phyloP scores from a whole-genome alignment of 2,888 invertebrate species.

The Eurois occulta region DNA sequence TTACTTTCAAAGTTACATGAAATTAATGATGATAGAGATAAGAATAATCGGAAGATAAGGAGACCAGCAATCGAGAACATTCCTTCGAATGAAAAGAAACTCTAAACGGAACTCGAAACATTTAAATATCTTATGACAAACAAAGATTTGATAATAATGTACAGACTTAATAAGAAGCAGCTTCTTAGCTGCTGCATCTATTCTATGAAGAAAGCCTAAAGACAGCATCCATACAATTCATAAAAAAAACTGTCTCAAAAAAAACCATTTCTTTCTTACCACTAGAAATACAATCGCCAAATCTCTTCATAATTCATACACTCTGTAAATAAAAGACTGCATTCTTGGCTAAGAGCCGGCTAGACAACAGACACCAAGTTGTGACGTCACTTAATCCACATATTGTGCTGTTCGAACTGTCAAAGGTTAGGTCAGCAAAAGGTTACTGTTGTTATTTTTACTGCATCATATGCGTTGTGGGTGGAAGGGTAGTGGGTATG shows the following conservation, averaged over 20 bases:
- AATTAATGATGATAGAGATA: neutral
- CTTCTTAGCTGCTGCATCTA: neutral
- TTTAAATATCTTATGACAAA: neutral
- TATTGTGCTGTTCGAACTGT: neutral
- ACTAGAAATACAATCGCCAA: constrained; percentile 3
- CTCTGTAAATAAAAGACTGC: constrained; percentile 26
- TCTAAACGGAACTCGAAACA: neutral
- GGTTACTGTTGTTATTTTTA: constrained; percentile 10
- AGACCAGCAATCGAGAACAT: neutral
- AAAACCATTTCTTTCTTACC: neutral
- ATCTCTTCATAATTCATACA: constrained; percentile 13
- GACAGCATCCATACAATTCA: neutral
- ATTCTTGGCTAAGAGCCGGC: constrained; percentile 48
- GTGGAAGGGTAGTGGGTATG: neutral
- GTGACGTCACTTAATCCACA: constrained; percentile 16
- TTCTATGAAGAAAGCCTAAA: neutral
- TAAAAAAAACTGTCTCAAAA: neutral
- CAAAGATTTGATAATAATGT: neutral
- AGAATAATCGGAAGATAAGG: neutral
- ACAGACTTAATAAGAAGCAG: neutral
- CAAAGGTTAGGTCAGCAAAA: constrained; percentile 38
- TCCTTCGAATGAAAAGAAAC: neutral
- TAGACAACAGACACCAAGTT: constrained; percentile 7
- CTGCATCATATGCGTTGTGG: neutral
- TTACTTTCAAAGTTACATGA: neutral